These are phyloP conservation scores for Marisa cornuarietis DNA, from an alignment of 1,140 invertebrate genomes.

Conservation along the genomic window DNA sequence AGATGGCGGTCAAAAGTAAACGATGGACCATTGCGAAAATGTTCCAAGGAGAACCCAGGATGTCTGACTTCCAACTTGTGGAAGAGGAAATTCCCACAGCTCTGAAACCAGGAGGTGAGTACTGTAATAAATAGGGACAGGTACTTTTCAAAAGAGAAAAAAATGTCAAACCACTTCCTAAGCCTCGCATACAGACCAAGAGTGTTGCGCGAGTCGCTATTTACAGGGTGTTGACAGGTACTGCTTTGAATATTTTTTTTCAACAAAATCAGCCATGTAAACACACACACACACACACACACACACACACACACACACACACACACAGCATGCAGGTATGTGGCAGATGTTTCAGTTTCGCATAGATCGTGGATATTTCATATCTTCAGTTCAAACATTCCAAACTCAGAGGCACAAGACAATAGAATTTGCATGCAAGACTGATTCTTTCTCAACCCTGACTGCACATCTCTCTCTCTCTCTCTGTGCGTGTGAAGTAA, in stretches of 20 bases:
- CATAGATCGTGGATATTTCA: background rate
- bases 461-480: no score
- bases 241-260: no score
- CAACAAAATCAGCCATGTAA: no score
- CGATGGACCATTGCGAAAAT: constrained; percentile 30
- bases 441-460: no score
- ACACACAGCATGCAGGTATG: background rate
- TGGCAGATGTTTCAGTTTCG: background rate
- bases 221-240: background rate
- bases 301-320: background rate
- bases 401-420: no score
- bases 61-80: constrained; percentile 31
- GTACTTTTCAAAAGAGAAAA: background rate
- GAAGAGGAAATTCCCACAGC: constrained; percentile 32
- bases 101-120: constrained; percentile 39
- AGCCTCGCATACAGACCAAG: background rate
- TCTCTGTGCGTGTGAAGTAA: no score
- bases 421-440: no score
- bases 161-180: background rate
- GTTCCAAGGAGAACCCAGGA: constrained; percentile 33
- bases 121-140: no score
- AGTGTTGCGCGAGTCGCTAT: background rate
- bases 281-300: no score
- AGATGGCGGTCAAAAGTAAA: constrained; percentile 33
- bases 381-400: no score